Evolutionary conservation across 2,113 vertebrate species (phyloP).

Genomic region (Delphinus delphis): DNA sequence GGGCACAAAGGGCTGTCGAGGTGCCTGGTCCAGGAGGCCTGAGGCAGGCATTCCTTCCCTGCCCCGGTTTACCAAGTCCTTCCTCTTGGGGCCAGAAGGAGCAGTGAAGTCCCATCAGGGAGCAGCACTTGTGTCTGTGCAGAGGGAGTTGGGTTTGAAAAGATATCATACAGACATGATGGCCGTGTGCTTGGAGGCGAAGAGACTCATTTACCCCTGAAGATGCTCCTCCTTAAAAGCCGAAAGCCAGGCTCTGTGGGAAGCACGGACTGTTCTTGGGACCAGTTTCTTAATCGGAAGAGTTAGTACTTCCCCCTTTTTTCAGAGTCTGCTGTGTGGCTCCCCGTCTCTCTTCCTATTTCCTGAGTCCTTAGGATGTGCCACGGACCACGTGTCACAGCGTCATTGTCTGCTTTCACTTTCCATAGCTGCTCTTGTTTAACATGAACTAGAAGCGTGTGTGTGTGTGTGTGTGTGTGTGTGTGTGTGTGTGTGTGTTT

Average conservation of each 20-base stretch:
- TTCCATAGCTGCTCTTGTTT: neutral
- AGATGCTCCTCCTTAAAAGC: neutral
- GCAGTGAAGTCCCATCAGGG: too few relatives aligned
- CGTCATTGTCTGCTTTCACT: neutral
- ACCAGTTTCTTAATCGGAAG: neutral
- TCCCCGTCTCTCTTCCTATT: neutral
- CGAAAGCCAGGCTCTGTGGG: neutral
- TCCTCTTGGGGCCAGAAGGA: neutral
- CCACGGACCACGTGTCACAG: accelerated
- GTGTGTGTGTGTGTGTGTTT: neutral
- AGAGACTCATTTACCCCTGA: neutral
- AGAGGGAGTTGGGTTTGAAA: neutral
- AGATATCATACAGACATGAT: neutral
- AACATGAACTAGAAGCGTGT: neutral
- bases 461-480: neutral
- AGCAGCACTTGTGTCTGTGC: neutral
- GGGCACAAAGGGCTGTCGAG: neutral
- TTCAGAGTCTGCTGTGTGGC: neutral
- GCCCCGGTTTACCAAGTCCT: neutral
- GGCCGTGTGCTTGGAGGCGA: neutral
- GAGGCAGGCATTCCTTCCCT: neutral
- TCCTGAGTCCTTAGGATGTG: neutral
- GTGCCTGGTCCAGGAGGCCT: neutral
- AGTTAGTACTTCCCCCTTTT: neutral
- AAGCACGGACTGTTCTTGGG: neutral